Conservation (phyloP, 2,797 vertebrate genomes). For the Lepilemur ruficaudatus region DNA sequence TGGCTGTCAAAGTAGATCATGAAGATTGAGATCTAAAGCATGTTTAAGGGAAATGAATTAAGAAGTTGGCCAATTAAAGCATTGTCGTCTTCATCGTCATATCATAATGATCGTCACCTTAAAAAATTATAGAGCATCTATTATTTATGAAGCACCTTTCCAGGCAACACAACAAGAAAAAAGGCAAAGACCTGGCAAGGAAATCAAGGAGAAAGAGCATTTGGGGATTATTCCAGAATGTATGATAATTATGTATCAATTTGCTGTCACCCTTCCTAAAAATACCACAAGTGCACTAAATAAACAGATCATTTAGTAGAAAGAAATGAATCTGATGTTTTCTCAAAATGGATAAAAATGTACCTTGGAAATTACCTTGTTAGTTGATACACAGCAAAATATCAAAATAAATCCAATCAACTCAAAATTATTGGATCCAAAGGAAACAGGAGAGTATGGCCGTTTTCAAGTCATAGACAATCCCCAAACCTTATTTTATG, state of each 20-base stretch:
- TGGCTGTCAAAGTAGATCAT: not conserved
- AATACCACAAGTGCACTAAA: not conserved
- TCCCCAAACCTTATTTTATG: not conserved
- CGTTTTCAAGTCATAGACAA: not conserved
- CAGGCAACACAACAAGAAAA: not conserved
- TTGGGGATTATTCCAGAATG: not conserved
- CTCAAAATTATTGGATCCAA: not conserved
- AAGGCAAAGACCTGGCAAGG: not conserved
- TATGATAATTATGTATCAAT: not conserved
- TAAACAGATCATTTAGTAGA: not conserved
- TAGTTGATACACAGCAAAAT: not conserved
- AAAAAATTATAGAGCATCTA: not conserved
- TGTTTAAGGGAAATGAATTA: not conserved
- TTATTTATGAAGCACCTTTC: not conserved
- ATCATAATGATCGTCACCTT: not conserved
- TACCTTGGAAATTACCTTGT: not conserved
- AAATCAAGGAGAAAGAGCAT: not conserved
- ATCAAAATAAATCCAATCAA: not conserved
- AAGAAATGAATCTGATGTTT: not conserved
- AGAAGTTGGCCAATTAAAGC: not conserved
- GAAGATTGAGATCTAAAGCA: not conserved
- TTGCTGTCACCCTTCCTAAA: not conserved
- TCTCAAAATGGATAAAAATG: not conserved
- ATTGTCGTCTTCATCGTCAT: not conserved
- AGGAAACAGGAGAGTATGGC: not conserved